Conservation (phyloP, 2,888 invertebrate genomes). For the Sinhomidia bicolor region DNA sequence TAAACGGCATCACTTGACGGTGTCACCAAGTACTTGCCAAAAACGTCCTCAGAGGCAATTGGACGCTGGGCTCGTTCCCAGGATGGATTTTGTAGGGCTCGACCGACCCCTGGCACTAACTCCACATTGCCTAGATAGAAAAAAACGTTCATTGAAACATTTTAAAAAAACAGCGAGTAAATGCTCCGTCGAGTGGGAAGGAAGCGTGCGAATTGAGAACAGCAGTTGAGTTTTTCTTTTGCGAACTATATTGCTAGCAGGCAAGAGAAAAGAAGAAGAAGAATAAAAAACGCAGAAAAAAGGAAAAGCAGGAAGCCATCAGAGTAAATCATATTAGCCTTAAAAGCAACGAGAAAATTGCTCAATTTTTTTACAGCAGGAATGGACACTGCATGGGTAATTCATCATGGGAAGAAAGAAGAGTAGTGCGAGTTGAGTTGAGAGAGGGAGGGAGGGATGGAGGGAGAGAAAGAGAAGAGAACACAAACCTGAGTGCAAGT, state of each 20-base stretch:
- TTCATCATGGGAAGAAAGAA: conserved; percentile 59
- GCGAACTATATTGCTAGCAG: not conserved
- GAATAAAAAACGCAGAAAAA: conserved; percentile 1
- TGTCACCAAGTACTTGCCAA: conserved; percentile 88
- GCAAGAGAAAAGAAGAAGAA: not conserved
- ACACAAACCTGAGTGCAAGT: conserved; percentile 85
- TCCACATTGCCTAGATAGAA: conserved; percentile 82
- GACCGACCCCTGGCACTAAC: conserved; percentile 88
- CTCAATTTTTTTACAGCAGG: conserved; percentile 51
- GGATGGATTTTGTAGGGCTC: conserved; percentile 83
- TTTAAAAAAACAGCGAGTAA: not conserved
- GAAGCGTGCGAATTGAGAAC: no score
- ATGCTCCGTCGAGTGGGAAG: no score
- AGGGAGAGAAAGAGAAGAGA: not conserved
- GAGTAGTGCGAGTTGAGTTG: no score
- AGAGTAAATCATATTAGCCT: conserved; percentile 66
- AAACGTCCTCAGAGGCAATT: conserved; percentile 87
- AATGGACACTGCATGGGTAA: conserved; percentile 31
- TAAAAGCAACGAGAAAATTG: conserved; percentile 69
- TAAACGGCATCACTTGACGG: conserved; percentile 88
- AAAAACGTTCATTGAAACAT: not conserved
- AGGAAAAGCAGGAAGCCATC: conserved; percentile 38
- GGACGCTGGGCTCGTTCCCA: conserved; percentile 83
- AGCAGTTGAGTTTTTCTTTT: no score
- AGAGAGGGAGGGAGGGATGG: no score